Conservation (phyloP, 1,140 invertebrate species). For the Chironomus striatipennis region DNA sequence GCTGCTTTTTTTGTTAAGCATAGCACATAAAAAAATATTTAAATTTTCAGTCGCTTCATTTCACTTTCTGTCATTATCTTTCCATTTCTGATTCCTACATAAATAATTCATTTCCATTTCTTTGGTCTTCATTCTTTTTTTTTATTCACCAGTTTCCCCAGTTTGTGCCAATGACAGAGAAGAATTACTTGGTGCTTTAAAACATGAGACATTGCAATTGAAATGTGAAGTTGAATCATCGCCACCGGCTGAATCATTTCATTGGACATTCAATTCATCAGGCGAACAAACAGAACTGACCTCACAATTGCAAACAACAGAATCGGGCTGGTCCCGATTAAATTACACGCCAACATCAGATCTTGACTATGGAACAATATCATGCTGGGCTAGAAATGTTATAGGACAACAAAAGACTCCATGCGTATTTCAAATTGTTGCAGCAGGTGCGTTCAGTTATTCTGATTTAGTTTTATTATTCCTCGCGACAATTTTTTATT, state of each 20-base stretch:
- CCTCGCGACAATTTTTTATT: not conserved
- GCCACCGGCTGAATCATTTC: constrained; percentile 67
- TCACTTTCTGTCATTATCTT: not conserved
- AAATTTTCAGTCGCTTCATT: not conserved
- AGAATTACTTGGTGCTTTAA: constrained; percentile 70
- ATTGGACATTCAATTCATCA: constrained; percentile 84
- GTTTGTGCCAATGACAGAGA: constrained; percentile 68
- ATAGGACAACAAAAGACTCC: constrained; percentile 72
- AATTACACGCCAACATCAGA: constrained; percentile 78
- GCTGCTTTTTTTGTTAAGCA: not conserved
- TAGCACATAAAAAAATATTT: not conserved
- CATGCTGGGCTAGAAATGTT: constrained; percentile 73
- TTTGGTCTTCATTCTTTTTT: constrained; percentile 10
- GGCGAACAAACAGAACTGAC: constrained; percentile 70
- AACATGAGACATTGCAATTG: constrained; percentile 72
- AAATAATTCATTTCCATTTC: not conserved
- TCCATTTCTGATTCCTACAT: not conserved
- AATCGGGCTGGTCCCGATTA: constrained; percentile 56
- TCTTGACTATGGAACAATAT: constrained; percentile 78
- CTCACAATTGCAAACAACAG: constrained; percentile 52
- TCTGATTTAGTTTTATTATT: not conserved
- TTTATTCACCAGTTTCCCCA: constrained; percentile 54
- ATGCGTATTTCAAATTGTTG: constrained; percentile 76
- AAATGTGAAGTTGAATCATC: constrained; percentile 79
- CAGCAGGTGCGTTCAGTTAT: constrained; percentile 46